phyloP scores from a whole-genome alignment of 2,888 invertebrate species.

The Tridacna crocea region DNA sequence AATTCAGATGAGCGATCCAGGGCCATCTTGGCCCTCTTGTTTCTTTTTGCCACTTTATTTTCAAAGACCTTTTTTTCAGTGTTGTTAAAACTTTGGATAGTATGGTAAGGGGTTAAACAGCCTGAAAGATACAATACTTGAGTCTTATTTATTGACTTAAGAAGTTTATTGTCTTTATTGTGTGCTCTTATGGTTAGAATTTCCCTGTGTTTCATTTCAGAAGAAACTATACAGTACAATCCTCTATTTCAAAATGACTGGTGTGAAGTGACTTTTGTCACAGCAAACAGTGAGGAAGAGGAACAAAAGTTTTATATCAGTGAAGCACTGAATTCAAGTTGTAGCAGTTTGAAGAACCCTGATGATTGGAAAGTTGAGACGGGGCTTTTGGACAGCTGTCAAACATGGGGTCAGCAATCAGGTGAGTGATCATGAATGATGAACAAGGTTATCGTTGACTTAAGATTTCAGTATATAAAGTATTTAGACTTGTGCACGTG shows the following conservation, averaged over 20 bases:
- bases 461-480: neutral
- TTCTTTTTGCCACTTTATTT: neutral
- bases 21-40: too few relatives aligned
- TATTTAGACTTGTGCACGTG: neutral
- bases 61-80: neutral
- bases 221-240: constrained; percentile 65
- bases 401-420: constrained; percentile 74
- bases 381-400: constrained; percentile 65
- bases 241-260: constrained; percentile 81
- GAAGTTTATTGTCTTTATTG: too few relatives aligned
- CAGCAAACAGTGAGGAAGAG: constrained; percentile 19
- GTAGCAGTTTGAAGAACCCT: constrained; percentile 2
- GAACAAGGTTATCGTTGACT: neutral
- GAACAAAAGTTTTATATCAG: constrained; percentile 14
- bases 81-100: neutral
- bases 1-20: too few relatives aligned
- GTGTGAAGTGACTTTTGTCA: constrained; percentile 74
- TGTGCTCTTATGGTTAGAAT: too few relatives aligned
- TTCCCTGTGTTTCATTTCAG: constrained; percentile 22
- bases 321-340: constrained; percentile 12
- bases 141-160: neutral
- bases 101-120: neutral
- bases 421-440: constrained; percentile 53
- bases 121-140: neutral
- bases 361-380: constrained; percentile 76